Evolutionary conservation across 2,113 vertebrate genomes (phyloP).

Genomic region (Oxyura jamaicensis): DNA sequence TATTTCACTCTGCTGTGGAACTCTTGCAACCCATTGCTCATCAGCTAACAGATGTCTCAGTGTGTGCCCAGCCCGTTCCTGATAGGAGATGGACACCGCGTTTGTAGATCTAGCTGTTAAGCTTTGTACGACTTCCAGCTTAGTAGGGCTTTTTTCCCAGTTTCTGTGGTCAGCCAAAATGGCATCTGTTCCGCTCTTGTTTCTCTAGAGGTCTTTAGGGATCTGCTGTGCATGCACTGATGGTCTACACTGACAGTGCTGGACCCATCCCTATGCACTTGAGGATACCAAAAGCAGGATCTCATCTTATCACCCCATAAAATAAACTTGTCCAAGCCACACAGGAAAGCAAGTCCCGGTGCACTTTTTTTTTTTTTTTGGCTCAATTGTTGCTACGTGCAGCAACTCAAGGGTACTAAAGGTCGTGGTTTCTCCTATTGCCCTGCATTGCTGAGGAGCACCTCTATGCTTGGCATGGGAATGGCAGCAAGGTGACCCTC

Average conservation of each 20-base stretch:
- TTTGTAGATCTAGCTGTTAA: background rate
- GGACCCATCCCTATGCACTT: background rate
- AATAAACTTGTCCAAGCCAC: background rate
- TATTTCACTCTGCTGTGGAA: background rate
- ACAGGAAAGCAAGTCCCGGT: background rate
- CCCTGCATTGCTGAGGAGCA: fast-evolving
- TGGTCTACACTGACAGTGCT: background rate
- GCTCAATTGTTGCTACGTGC: background rate
- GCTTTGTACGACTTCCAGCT: background rate
- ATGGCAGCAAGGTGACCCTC: fast-evolving
- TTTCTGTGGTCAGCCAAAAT: background rate
- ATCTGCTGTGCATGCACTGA: background rate
- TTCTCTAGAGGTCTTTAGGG: background rate
- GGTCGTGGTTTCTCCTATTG: background rate
- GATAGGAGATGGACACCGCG: background rate
- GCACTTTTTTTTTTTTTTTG: background rate
- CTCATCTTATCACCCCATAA: background rate
- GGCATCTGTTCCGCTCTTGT: background rate
- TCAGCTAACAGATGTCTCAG: background rate
- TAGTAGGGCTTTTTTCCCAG: background rate
- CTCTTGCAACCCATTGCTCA: background rate
- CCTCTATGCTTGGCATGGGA: background rate
- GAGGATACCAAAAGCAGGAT: background rate
- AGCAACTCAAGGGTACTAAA: background rate
- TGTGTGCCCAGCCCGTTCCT: background rate